A percentile compares a stretch with the other conserved stretches of the same genome.
Evolutionary conservation across 2,888 invertebrate species (phyloP).

Genomic region (Platycheirus rosarum): DNA sequence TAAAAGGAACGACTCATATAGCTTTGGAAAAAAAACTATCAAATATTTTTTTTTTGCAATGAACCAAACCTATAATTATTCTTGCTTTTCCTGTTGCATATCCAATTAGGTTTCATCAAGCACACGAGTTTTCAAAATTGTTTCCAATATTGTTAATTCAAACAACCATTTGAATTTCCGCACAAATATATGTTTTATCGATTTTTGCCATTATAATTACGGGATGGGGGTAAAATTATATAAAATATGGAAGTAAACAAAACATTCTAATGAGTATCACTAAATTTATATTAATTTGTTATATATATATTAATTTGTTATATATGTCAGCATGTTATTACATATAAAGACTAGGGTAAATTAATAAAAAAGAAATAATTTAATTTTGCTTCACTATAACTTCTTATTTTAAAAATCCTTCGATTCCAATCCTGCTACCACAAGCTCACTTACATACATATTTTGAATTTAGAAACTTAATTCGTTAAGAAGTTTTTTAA

Average conservation of each 20-base stretch:
- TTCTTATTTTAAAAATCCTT: too few relatives aligned
- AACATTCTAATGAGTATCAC: conserved; percentile 60
- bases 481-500: too few relatives aligned
- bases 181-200: conserved; percentile 26
- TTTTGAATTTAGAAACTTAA: too few relatives aligned
- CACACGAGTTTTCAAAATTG: conserved; percentile 58
- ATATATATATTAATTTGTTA: not conserved
- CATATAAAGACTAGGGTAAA: too few relatives aligned
- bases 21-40: conserved; percentile 71
- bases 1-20: conserved; percentile 67
- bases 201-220: conserved; percentile 43
- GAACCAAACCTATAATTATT: conserved; percentile 84
- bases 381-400: too few relatives aligned
- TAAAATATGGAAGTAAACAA: conserved; percentile 68
- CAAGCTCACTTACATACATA: too few relatives aligned
- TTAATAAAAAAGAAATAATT: too few relatives aligned
- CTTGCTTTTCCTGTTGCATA: conserved; percentile 82
- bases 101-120: conserved; percentile 71
- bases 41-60: conserved; percentile 64
- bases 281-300: not conserved
- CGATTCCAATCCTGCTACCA: too few relatives aligned
- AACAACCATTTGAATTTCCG: conserved; percentile 41
- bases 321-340: too few relatives aligned
- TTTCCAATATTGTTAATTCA: conserved; percentile 80
- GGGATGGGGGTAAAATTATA: conserved; percentile 49